These are phyloP conservation scores for Petrocephalus sullivani DNA, from an alignment of 2,797 vertebrate species.

Conservation along the genomic window DNA sequence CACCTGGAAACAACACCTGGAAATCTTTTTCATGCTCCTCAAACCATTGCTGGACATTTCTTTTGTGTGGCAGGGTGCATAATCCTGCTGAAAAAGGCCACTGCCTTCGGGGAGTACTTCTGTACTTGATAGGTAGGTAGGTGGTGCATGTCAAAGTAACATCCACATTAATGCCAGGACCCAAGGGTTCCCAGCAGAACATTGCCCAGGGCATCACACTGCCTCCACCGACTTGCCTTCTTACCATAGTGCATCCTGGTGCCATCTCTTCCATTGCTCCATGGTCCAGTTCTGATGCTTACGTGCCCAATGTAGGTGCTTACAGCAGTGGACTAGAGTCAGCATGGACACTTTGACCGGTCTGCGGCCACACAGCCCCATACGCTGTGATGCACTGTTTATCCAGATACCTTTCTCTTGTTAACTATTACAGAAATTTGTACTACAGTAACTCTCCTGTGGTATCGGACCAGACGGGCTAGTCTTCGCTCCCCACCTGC, in stretches of 20 bases:
- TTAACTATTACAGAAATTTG: neutral
- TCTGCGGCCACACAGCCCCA: neutral
- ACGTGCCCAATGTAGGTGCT: neutral
- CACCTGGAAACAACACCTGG: neutral
- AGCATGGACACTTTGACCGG: neutral
- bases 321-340: neutral
- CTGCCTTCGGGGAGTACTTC: neutral
- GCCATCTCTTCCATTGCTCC: neutral
- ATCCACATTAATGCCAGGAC: neutral
- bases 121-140: neutral
- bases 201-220: no score
- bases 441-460: neutral
- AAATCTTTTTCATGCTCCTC: neutral
- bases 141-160: neutral
- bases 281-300: neutral
- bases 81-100: neutral
- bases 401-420: neutral
- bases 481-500: neutral
- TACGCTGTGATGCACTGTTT: no score
- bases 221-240: neutral
- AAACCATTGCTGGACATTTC: neutral
- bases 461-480: neutral
- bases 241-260: neutral
- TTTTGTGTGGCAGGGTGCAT: neutral
- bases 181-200: neutral